Base-by-base conservation (phyloP, 2,113 vertebrate genomes). In the Campylomormyrus numenius region DNA sequence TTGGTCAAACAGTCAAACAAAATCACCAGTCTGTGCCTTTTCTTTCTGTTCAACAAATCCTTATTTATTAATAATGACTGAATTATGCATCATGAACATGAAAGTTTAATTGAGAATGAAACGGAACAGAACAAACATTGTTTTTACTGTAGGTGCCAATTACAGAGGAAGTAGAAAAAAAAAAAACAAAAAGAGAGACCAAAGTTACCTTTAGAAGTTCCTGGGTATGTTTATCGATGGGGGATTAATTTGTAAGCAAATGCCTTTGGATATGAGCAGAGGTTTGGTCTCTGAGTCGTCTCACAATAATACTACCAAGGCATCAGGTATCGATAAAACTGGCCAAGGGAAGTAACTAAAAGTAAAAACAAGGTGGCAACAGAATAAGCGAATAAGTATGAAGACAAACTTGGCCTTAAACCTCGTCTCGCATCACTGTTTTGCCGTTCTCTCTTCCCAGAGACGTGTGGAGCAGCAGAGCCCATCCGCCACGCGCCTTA, bases 41-140 rank as follows among this genome's bases (percentile, higher is more conserved):
- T 50, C 8, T 42, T 45, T 49, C 10, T 88, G 66, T 90, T 80
- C 58, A 90, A 88, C 90, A 90, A 87, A 83, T 77, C 86, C 86
- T 86, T 90, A 88, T 90, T 90, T 90, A 90, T 90, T 90, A 87
- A 80, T 80, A 80, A 90, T 90, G 90, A 88, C 90, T 90, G 89
- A 88, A 88, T 90, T 80, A 88, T 88, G 85, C 89, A 87, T 53
- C 27, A 87, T 77, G 85, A 88, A 77, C 58, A 90, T 87, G 86
- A 85, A 48, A 27, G 48, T 74, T 90, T 90, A 53, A 77, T 77
- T 83, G 35, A 87, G 53, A 66, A 46, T 88, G 70, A 88, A 90
- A 52, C 19, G 21, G 45, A 90, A 87, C 50, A 19, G 35, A 88
- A 74, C 84, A 70, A 52, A 52, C 11, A 77, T 27, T 80, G 48